These are phyloP conservation scores for Scolopax mira DNA, from an alignment of 2,113 vertebrate species.

Conservation along the genomic window DNA sequence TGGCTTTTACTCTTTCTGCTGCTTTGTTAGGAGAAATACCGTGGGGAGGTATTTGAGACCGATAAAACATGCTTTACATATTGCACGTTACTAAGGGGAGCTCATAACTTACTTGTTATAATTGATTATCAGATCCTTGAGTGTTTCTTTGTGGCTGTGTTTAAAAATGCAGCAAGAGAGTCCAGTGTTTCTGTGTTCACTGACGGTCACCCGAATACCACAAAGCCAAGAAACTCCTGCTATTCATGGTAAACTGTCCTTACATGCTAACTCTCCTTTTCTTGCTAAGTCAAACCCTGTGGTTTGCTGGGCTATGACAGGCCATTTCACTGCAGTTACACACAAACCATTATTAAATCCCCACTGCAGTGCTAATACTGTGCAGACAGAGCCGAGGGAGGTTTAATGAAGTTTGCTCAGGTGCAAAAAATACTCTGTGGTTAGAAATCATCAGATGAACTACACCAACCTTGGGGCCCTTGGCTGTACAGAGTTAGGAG, in stretches of 20 bases:
- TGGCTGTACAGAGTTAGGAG: neutral
- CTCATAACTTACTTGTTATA: too few species aligned
- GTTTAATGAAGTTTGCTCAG: neutral
- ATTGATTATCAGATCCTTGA: too few species aligned
- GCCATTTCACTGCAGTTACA: neutral
- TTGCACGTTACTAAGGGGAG: too few species aligned
- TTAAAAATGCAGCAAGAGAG: neutral
- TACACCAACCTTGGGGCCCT: neutral
- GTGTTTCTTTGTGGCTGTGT: too few species aligned
- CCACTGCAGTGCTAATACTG: neutral
- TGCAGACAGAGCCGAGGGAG: neutral
- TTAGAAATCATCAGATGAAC: neutral
- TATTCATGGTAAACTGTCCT: neutral
- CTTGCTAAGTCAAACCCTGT: neutral
- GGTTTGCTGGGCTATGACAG: neutral
- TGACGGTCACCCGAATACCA: neutral
- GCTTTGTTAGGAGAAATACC: neutral
- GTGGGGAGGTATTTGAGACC: too few species aligned
- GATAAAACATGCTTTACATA: too few species aligned
- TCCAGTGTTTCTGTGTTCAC: neutral
- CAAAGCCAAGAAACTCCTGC: neutral
- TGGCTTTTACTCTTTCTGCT: neutral
- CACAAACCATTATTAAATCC: neutral
- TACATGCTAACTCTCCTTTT: neutral
- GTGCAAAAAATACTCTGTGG: neutral